Evolutionary conservation across 2,113 vertebrate species (phyloP).

Genomic region (Oryzias curvinotus): DNA sequence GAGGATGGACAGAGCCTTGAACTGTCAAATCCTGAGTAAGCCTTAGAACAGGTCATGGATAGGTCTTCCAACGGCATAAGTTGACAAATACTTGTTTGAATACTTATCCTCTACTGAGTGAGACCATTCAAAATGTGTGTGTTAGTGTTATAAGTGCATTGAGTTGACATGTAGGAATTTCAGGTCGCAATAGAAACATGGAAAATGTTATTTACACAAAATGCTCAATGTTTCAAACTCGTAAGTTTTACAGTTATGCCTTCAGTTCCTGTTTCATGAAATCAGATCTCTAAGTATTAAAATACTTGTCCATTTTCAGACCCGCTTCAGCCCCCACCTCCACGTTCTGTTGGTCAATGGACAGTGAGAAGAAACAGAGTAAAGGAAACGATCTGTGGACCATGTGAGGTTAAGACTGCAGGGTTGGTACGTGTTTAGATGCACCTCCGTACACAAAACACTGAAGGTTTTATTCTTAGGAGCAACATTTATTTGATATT

Average conservation of each 20-base stretch:
- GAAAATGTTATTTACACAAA: no score
- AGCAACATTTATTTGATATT: background rate
- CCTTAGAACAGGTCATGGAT: no score
- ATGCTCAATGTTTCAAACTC: no score
- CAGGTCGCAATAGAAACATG: no score
- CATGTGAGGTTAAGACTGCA: constrained; percentile 75
- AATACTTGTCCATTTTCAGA: constrained; percentile 23
- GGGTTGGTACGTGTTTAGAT: constrained; percentile 74
- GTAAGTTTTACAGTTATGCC: background rate
- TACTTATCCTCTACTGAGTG: no score
- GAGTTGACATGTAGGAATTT: no score
- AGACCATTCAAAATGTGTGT: no score
- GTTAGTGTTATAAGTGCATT: no score
- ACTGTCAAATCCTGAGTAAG: no score
- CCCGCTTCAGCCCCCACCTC: constrained; percentile 23
- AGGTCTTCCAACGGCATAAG: no score
- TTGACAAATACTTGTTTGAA: no score
- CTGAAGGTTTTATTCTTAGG: background rate
- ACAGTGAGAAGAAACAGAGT: constrained; percentile 59
- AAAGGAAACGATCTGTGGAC: constrained; percentile 70
- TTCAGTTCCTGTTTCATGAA: constrained; percentile 10
- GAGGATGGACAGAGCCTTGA: no score
- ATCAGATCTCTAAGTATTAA: background rate
- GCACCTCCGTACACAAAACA: constrained; percentile 1
- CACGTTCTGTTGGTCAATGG: constrained; percentile 18